phyloP scores from a whole-genome alignment of 64 coral and sea anemone species.

The Pocillopora damicornis region DNA sequence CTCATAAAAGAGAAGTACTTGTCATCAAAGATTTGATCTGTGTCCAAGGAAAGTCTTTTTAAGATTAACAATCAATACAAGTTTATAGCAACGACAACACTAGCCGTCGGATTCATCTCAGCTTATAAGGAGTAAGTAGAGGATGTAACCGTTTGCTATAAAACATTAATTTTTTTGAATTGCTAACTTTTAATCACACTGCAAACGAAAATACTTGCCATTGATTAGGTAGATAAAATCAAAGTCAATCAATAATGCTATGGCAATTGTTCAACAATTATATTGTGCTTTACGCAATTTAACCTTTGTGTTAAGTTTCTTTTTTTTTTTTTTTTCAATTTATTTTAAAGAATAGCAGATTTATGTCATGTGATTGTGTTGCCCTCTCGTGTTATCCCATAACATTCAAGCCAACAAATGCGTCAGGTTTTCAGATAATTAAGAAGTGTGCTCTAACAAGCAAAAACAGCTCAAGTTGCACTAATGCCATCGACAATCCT shows the following conservation, averaged over 20 bases:
- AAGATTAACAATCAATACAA: constrained; percentile 6
- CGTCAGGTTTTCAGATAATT: background rate
- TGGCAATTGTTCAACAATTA: constrained; percentile 7
- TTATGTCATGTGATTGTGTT: too few species aligned
- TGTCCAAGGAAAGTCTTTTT: background rate
- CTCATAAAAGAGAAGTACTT: background rate
- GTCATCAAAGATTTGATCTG: constrained; percentile 1
- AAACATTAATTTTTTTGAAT: background rate
- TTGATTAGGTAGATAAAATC: constrained; percentile 25
- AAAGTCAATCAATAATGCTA: background rate
- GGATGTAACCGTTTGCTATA: background rate
- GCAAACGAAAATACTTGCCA: background rate
- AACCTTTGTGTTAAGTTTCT: background rate
- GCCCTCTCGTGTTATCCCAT: background rate
- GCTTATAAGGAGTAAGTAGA: constrained; percentile 2
- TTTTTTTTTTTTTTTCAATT: too few species aligned
- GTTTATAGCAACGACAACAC: background rate
- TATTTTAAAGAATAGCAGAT: too few species aligned
- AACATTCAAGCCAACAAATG: background rate
- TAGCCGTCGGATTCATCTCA: background rate
- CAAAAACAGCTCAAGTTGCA: background rate
- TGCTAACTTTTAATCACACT: background rate
- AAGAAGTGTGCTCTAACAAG: background rate
- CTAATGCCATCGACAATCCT: too few species aligned
- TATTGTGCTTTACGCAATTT: constrained; percentile 11